A percentile compares a stretch with the other conserved stretches of the same genome.
These are phyloP conservation scores for Babylonia areolata DNA, from an alignment of 1,140 invertebrate genomes.

Conservation along the genomic window DNA sequence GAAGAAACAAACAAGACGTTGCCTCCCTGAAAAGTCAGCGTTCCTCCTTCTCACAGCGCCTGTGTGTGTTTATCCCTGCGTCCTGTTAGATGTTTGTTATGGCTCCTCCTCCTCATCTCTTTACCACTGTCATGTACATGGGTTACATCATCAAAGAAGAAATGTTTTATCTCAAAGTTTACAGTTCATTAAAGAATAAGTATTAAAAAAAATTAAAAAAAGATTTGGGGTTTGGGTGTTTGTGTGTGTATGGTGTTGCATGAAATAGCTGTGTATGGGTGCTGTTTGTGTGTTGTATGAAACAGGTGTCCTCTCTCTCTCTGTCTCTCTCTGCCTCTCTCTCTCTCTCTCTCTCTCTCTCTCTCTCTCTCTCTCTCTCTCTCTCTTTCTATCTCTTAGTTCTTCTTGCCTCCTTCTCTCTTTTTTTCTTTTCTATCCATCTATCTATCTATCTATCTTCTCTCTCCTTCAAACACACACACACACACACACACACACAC, in stretches of 20 bases:
- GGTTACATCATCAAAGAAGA: slow-evolving; percentile 27
- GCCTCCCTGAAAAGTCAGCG: neutral
- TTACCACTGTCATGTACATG: neutral
- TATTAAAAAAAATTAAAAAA: neutral
- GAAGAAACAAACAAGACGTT: neutral
- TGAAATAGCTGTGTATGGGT: too few relatives aligned
- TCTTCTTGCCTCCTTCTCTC: too few relatives aligned
- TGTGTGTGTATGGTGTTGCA: neutral
- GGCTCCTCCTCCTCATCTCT: neutral
- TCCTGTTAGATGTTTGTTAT: slow-evolving; percentile 17
- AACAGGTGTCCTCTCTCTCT: too few relatives aligned
- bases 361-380: too few relatives aligned
- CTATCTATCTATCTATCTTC: too few relatives aligned
- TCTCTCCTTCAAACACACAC: too few relatives aligned
- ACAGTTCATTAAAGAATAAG: slow-evolving; percentile 32
- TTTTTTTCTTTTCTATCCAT: too few relatives aligned
- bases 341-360: too few relatives aligned
- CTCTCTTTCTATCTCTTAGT: too few relatives aligned
- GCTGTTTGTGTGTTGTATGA: too few relatives aligned
- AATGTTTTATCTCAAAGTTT: slow-evolving; percentile 36
- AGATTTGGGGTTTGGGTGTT: neutral
- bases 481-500: too few relatives aligned
- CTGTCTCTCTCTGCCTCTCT: too few relatives aligned
- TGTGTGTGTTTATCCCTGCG: neutral
- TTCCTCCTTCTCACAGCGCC: neutral